Base-by-base conservation (phyloP, 92 coral and sea anemone genomes). In the Metridium senile region DNA sequence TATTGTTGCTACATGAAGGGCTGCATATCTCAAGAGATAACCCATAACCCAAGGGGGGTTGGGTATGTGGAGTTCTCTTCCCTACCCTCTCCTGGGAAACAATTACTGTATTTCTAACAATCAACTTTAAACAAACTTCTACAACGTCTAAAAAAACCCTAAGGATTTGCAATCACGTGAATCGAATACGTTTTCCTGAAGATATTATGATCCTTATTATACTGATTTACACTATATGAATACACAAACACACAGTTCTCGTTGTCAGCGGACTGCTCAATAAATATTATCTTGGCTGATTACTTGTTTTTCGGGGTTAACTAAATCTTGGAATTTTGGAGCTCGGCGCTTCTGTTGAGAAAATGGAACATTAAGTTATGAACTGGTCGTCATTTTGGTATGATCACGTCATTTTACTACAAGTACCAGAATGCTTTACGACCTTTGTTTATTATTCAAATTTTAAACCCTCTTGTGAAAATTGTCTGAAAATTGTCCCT, bases 281-380 rank as follows among this genome's bases (percentile, higher is more conserved):
- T 73, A 73, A 73, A 73, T 73, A 73, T 62, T 65, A 8, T 31
- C 63, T 59, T 75, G n/a, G 9, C 4, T 34, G 66, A 20, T 30
- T n/a, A 10, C 16, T 0, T 31, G 18, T 17, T 16, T 45, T 65
- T 56, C 46, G 80, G 51, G 79, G 97, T 89, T 93, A 91, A 79
- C 97, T 91, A 49, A 88, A 91, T 72, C 97, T 59, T 22, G 93
- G 91, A 53, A 91, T 83, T 80, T 91, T 91, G 63, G 86, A 70
- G 45, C 93, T 90, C 34, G 85, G 81, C 62, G 85, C 85, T 47
- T 75, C 81, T 76, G 58, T 18, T 63, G 31, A 22, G 65, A 63
- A 7, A 68, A 28, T 33, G 4, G 49, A 39, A 39, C 6, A n/a
- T n/a, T n/a, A n/a, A n/a, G n/a, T n/a, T n/a, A n/a, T n/a, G n/a